Evolutionary conservation across 2,888 invertebrate species (phyloP), one percentile per base, ranked within the genome.

Genomic region (Oligia latruncula): DNA sequence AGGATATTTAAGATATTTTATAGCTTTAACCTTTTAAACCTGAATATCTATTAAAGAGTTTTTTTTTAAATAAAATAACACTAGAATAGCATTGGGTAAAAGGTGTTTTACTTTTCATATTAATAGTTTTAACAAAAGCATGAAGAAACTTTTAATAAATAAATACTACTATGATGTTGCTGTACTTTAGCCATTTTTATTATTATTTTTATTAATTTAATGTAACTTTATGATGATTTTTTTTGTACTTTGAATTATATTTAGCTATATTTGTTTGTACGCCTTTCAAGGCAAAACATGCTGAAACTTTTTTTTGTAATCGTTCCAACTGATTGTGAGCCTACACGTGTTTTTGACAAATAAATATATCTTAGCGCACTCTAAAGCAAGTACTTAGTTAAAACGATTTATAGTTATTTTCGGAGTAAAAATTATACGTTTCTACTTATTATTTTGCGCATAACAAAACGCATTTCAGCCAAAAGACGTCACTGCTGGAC

Each of bases 21-120:
- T 55, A 67, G 52, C 43, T 62, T n/a, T 29, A 29, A 29, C 29
- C 29, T 29, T 29, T 29, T 17, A 55, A 64, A 64, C 55, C 17
- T 81, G 13, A 55, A 52, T 23, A 55, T 62, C 1, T n/a, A 6
- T 67, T 46, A 55, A 49, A n/a, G 23, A 1, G 6, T 64, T 64
- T 81, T 77, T 64, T 81, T 77, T 72, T 46, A 74, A 66, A 71
- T 78, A 40, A 4, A 66, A 49, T 58, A 66, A n/a, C n/a, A 49
- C 64, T 64, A 3, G 3, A 29, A 68, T 68, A 62, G 17, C 55
- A 64, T 40, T 17, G 46, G 9, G 15, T 40, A n/a, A 43, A 72
- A 78, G 72, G 64, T 72, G 72, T 58, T 78, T 78, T 78, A 40
- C 15, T 60, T 46, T 65, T 65, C 43, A 81, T 58, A 52, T 78